These are phyloP conservation scores for Serranus cabrilla DNA, from an alignment of 2,797 vertebrate species.

Conservation along the genomic window DNA sequence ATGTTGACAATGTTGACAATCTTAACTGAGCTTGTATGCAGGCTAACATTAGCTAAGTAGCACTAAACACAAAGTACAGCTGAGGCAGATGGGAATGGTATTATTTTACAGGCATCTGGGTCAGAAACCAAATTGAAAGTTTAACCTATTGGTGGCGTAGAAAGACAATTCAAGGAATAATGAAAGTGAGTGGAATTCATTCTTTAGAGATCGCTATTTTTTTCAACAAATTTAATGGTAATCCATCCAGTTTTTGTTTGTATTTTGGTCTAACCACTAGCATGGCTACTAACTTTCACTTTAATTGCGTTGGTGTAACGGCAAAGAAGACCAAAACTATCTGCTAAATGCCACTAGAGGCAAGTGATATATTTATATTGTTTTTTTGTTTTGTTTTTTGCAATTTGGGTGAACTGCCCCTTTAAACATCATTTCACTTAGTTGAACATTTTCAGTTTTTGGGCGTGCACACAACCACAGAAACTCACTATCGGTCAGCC, in stretches of 20 bases:
- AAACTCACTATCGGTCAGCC: slow-evolving; percentile 41
- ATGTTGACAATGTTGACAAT: neutral
- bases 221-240: neutral
- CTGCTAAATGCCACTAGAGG: slow-evolving; percentile 9
- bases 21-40: neutral
- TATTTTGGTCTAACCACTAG: neutral
- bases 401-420: slow-evolving; percentile 35
- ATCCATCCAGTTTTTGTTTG: neutral
- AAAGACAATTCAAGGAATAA: neutral
- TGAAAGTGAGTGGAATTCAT: neutral
- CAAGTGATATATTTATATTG: neutral
- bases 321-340: neutral
- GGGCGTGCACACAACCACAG: slow-evolving; percentile 22
- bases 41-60: neutral
- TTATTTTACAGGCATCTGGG: neutral
- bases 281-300: neutral
- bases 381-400: neutral
- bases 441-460: slow-evolving; percentile 44
- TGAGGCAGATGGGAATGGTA: neutral
- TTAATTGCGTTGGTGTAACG: neutral
- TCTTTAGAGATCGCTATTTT: neutral
- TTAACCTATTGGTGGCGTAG: neutral
- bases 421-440: slow-evolving; percentile 42
- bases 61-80: neutral
- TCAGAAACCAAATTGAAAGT: neutral